Evolutionary conservation across 2,113 vertebrate species (phyloP).

Genomic region (Oreochromis niloticus): DNA sequence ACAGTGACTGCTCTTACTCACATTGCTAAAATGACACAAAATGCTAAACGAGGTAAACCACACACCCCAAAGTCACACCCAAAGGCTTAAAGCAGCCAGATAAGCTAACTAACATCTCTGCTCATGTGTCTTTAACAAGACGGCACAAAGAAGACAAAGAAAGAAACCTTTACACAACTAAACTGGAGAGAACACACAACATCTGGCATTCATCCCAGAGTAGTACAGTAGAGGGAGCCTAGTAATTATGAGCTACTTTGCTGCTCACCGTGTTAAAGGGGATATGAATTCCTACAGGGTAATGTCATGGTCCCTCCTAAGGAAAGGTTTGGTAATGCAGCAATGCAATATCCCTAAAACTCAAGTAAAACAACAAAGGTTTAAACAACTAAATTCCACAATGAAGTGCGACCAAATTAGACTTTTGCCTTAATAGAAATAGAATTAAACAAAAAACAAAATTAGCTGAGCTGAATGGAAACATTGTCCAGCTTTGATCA

Average conservation of each 20-base stretch:
- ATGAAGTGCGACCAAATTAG: accelerated
- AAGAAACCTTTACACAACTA: neutral
- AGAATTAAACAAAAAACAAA: no score
- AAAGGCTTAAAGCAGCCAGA: neutral
- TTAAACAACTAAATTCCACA: neutral
- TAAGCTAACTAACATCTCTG: neutral
- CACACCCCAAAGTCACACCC: neutral
- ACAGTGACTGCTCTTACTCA: neutral
- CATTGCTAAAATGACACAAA: neutral
- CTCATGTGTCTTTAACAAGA: neutral
- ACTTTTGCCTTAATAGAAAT: no score
- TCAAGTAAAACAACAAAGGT: neutral
- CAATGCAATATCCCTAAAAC: neutral
- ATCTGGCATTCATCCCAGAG: neutral
- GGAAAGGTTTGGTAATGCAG: neutral
- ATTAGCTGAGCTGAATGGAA: neutral
- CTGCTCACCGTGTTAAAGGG: neutral
- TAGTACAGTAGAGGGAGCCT: neutral
- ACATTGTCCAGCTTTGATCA: neutral
- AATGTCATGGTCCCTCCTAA: neutral
- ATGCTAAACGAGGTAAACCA: neutral
- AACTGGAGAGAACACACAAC: neutral
- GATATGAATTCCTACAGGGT: neutral
- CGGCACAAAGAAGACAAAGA: neutral
- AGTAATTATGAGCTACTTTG: neutral